Evolutionary conservation across 2,888 invertebrate genomes (phyloP).

Genomic region (Sphaeridia pumilis): DNA sequence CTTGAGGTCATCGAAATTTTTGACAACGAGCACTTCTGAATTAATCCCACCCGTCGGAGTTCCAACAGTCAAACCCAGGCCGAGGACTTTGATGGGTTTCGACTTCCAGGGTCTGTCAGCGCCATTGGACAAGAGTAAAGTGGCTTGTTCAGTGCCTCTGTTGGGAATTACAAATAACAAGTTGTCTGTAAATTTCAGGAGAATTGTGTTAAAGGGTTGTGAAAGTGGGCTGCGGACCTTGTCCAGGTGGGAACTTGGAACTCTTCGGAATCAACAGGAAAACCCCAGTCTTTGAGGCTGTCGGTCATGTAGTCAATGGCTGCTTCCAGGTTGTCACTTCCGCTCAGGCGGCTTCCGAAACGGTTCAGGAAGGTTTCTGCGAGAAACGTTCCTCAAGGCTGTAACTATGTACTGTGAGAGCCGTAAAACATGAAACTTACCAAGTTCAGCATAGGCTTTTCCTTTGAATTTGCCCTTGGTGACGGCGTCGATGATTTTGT

Average conservation of each 20-base stretch:
- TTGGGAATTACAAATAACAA: not conserved
- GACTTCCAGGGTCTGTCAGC: not conserved
- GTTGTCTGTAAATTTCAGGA: too few relatives aligned
- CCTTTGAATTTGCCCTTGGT: constrained; percentile 47
- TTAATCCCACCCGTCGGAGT: constrained; percentile 28
- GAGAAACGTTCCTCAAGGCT: not conserved
- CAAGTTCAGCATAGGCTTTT: constrained; percentile 38
- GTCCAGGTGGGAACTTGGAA: constrained; percentile 9
- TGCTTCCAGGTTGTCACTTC: constrained; percentile 40
- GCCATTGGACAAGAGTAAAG: not conserved
- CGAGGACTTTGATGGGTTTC: constrained; percentile 25
- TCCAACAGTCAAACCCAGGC: constrained; percentile 29
- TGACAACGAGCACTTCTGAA: constrained; percentile 32
- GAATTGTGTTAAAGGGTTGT: too few relatives aligned
- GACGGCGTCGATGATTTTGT: constrained; percentile 47
- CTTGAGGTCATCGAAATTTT: constrained; percentile 27
- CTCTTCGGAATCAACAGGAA: constrained; percentile 8
- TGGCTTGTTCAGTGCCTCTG: not conserved
- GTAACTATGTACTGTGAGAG: not conserved
- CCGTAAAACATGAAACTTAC: constrained; percentile 11
- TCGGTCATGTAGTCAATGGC: constrained; percentile 41
- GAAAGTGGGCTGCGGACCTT: constrained; percentile 7
- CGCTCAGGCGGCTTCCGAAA: constrained; percentile 40
- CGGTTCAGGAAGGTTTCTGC: constrained; percentile 37
- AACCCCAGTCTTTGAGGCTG: constrained; percentile 23